Conservation (phyloP, 1,140 invertebrate species). For the Drosophila pallidifrons region DNA sequence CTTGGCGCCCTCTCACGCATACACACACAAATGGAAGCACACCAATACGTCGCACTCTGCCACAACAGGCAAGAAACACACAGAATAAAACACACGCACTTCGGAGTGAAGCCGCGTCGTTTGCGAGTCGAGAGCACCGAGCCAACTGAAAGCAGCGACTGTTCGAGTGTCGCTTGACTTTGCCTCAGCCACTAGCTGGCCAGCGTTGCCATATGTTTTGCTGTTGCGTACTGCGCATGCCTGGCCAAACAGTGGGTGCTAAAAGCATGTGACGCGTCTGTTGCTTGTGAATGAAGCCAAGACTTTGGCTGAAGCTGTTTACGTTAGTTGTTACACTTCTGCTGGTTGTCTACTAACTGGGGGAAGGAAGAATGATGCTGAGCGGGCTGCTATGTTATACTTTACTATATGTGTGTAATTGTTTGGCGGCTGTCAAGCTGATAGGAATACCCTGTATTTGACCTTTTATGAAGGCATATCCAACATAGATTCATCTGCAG, state of each 20-base stretch:
- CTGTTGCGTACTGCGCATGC: constrained; percentile 27
- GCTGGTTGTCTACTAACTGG: background rate
- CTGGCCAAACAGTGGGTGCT: constrained; percentile 36
- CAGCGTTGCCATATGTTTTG: constrained; percentile 55
- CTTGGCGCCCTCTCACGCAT: constrained; percentile 68
- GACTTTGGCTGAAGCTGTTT: constrained; percentile 54
- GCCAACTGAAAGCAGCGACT: constrained; percentile 69
- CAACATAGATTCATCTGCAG: background rate
- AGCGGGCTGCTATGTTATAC: constrained; percentile 61
- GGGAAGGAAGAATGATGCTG: background rate
- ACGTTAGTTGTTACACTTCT: constrained; percentile 46
- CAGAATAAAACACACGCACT: constrained; percentile 22
- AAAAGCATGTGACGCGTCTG: constrained; percentile 31
- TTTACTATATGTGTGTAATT: constrained; percentile 77
- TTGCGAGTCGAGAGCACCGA: constrained; percentile 56
- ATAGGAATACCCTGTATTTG: constrained; percentile 14
- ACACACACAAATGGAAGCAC: constrained; percentile 27
- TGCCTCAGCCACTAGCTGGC: constrained; percentile 8
- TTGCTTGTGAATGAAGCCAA: constrained; percentile 70
- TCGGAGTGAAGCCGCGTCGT: constrained; percentile 44
- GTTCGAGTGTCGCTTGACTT: background rate
- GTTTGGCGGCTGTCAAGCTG: constrained; percentile 62
- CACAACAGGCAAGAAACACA: constrained; percentile 15
- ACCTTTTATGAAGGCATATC: background rate
- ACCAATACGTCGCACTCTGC: constrained; percentile 13